Conservation (phyloP, 92 coral and sea anemone species). For the Hydrozoanthus gracilis region DNA sequence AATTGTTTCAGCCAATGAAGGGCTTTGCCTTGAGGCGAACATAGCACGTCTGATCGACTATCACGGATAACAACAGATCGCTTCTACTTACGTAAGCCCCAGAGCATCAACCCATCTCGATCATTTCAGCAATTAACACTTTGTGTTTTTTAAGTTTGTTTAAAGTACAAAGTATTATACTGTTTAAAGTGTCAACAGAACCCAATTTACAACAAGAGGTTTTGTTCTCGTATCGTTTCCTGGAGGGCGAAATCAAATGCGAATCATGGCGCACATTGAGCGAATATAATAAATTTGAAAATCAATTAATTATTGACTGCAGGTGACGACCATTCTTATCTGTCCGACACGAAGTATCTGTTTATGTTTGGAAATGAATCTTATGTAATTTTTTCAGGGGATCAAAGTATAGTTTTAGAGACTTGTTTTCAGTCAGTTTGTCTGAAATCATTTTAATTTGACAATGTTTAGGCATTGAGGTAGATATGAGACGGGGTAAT, state of each 20-base stretch:
- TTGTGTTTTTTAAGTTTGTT: neutral
- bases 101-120: neutral
- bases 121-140: neutral
- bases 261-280: neutral
- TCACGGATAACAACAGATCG: neutral
- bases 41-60: neutral
- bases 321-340: neutral
- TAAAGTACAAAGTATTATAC: neutral
- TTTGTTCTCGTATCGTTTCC: constrained; percentile 9
- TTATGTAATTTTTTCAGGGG: neutral
- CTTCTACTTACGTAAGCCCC: neutral
- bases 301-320: constrained; percentile 28
- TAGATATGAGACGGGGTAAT: neutral
- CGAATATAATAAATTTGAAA: neutral
- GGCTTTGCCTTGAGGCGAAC: neutral
- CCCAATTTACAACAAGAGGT: neutral
- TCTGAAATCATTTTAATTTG: too few relatives aligned
- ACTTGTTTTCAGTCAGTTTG: neutral
- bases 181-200: constrained; percentile 11
- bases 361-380: neutral
- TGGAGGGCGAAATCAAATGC: neutral
- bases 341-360: neutral
- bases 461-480: neutral
- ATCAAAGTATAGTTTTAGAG: neutral
- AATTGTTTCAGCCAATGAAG: constrained; percentile 4